Conservation (phyloP, 2,113 vertebrate genomes). For the Synodontis membranacea region DNA sequence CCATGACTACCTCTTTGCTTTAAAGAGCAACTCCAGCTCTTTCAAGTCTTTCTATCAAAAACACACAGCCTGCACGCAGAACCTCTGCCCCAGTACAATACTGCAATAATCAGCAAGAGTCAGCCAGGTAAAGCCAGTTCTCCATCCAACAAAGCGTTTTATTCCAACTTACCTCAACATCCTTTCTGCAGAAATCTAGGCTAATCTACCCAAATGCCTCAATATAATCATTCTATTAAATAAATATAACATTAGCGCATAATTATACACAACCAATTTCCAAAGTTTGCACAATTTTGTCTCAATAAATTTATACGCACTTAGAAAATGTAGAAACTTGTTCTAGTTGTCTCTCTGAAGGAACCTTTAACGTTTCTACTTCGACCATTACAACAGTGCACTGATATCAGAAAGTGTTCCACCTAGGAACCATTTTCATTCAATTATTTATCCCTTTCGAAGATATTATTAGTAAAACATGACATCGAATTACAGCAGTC, state of each 20-base stretch:
- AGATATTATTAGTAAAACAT: too few species aligned
- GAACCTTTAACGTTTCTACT: not conserved
- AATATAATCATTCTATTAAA: not conserved
- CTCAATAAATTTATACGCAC: too few species aligned
- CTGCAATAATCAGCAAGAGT: not conserved
- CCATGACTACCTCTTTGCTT: constrained; percentile 25
- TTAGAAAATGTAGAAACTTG: not conserved
- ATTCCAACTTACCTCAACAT: not conserved
- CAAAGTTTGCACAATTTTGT: not conserved
- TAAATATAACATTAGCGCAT: not conserved
- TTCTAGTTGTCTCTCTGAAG: not conserved
- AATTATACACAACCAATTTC: not conserved
- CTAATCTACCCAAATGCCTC: not conserved
- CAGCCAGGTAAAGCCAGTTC: constrained; percentile 5
- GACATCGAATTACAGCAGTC: too few species aligned
- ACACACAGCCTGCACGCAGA: not conserved
- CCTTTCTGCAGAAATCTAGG: not conserved
- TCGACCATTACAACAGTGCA: not conserved
- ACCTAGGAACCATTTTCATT: not conserved
- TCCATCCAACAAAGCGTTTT: constrained; percentile 19
- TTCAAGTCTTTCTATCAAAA: constrained; percentile 1
- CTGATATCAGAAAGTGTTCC: not conserved
- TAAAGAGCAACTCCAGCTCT: constrained; percentile 25
- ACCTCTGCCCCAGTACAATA: not conserved
- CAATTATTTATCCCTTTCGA: not conserved